These are phyloP conservation scores for Alcedo quadribrachys DNA, from an alignment of 2,797 vertebrate species.

Conservation along the genomic window DNA sequence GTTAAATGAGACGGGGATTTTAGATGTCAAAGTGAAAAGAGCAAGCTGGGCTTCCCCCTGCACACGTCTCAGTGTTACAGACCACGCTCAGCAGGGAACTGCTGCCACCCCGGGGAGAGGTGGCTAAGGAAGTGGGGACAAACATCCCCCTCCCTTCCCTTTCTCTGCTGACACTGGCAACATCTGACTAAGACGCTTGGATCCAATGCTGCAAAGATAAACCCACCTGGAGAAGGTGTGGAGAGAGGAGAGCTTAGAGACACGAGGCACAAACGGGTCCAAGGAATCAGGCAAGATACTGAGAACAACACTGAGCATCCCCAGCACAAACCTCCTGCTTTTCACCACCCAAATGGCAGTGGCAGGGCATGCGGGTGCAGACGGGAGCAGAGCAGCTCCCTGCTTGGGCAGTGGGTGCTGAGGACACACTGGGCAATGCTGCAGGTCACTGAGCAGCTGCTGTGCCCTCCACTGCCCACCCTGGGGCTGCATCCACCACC, in stretches of 20 bases:
- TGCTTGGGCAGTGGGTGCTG: accelerated
- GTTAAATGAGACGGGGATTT: neutral
- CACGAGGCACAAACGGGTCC: accelerated
- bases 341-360: accelerated
- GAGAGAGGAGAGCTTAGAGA: neutral
- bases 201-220: accelerated
- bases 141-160: accelerated
- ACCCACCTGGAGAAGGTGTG: neutral
- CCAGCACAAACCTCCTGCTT: neutral
- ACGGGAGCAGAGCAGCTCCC: accelerated
- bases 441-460: neutral
- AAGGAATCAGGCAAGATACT: neutral
- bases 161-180: neutral
- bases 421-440: accelerated
- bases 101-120: neutral
- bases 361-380: accelerated
- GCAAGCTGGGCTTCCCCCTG: neutral
- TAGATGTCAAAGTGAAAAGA: neutral
- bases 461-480: neutral
- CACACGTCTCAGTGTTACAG: accelerated
- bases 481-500: neutral
- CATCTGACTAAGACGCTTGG: neutral
- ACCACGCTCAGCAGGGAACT: neutral
- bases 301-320: too few relatives aligned
- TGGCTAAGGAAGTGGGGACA: neutral